Base-by-base conservation (phyloP, 2,888 invertebrate species). In the Hylaea fasciaria region DNA sequence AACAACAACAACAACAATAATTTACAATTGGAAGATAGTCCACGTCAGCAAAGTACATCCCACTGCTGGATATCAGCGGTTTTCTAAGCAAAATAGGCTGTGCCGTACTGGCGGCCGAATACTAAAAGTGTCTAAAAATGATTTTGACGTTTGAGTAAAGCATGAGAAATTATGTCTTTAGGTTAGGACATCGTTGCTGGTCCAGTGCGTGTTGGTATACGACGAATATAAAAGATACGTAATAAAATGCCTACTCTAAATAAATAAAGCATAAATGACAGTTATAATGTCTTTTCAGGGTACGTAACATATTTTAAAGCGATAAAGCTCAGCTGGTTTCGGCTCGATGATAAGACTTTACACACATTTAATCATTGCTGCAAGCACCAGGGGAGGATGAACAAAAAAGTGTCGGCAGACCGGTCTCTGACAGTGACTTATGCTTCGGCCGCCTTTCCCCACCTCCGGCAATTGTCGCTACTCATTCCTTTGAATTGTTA, bases 371-470 rank as follows among this genome's bases (percentile, higher is more conserved):
- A 84, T 82, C 79, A 82, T 85, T 77, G 81, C 78, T 77, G 79
- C 76, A 71, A 73, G 75, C 77, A 76, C 77, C 77, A 82, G 79
- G 71, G 22, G 51, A 55, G 60, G 81, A 83, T 76, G 80, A 79
- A 79, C 80, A 85, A 87, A 89, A 89, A 86, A 82, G 80, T 80
- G 82, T 73, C 73, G 63, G 78, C 75, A 76, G 81, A 75, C 78
- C 82, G 86, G 76, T 74, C 57, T 71, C 72, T 87, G 91, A 90
- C 91, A 89, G 84, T 91, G 91, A 90, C 82, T 87, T 91, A 91
- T 89, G 86, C 83, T 73, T 77, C 74, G 75, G 82, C 83, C 82
- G 73, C 70, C 77, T 81, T 78, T 80, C 80, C 78, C 76, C 80
- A 80, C 86, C 85, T 82, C 79, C 76, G 80, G 81, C 85, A 82